Conservation (phyloP, 2,113 vertebrate species). For the Vireo altiloquus region DNA sequence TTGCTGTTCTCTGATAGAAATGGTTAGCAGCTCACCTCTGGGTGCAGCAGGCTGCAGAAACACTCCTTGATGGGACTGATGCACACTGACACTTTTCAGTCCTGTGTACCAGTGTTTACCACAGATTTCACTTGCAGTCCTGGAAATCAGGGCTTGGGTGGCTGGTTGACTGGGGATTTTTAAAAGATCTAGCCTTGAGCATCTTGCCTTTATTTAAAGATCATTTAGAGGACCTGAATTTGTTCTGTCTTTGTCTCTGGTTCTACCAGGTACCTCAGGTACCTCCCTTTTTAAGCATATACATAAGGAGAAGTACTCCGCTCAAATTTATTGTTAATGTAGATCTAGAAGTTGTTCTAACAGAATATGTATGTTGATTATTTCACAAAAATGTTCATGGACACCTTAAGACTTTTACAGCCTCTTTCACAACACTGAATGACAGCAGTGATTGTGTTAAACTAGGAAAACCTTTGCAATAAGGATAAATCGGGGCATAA, state of each 20-base stretch:
- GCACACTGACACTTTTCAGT: not conserved
- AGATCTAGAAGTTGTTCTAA: not conserved
- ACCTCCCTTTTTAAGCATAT: not conserved
- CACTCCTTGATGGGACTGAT: not conserved
- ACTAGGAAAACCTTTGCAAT: not conserved
- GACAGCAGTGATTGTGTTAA: not conserved
- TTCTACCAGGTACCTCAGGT: not conserved
- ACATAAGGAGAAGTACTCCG: not conserved
- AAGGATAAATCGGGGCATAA: not conserved
- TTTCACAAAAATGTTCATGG: not conserved
- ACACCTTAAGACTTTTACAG: not conserved
- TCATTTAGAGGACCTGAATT: not conserved
- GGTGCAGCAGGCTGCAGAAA: not conserved
- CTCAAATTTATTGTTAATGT: not conserved
- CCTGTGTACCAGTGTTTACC: rapidly evolving
- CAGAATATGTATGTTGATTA: not conserved
- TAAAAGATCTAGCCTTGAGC: not conserved
- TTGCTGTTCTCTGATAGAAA: not conserved
- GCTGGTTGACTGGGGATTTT: not conserved
- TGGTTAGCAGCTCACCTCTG: rapidly evolving
- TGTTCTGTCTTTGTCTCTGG: not conserved
- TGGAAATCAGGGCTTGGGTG: not conserved
- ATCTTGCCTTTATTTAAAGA: not conserved
- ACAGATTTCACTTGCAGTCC: not conserved
- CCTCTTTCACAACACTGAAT: not conserved